Percentiles rank a stretch among this genome's conserved stretches.
phyloP scores from a whole-genome alignment of 2,113 vertebrate genomes.

The Xiphophorus couchianus region DNA sequence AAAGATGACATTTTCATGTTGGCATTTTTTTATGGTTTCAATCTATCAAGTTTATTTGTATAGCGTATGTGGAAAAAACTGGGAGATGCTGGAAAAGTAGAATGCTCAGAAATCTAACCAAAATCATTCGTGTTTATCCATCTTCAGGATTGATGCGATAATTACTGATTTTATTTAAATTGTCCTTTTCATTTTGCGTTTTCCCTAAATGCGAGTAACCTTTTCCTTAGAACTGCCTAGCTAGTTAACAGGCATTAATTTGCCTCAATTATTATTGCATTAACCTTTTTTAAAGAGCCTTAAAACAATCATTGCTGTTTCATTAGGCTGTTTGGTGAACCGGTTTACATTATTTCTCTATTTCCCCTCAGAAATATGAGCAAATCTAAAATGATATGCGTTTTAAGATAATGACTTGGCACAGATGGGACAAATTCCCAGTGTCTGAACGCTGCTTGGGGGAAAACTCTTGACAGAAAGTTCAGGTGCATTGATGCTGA shows the following conservation, averaged over 20 bases:
- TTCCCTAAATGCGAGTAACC: conserved; percentile 5
- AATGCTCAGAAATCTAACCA: not conserved
- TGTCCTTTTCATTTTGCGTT: conserved; percentile 12
- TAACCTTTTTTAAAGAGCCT: conserved; percentile 47
- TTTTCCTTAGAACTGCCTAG: conserved; percentile 5
- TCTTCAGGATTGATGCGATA: conserved; percentile 1
- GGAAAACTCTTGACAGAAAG: conserved; percentile 34
- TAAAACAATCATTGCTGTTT: conserved; percentile 30
- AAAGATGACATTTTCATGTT: no score
- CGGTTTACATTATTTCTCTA: conserved; percentile 22
- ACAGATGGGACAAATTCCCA: not conserved
- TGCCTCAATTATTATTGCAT: conserved; percentile 30
- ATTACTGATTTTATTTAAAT: conserved; percentile 21
- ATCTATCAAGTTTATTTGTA: no score
- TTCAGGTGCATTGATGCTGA: conserved; percentile 19
- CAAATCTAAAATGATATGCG: conserved; percentile 1
- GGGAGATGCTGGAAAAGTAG: no score
- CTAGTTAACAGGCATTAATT: conserved; percentile 33
- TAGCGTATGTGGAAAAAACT: no score
- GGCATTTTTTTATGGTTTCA: no score
- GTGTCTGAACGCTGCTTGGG: conserved; percentile 2
- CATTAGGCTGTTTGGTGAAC: conserved; percentile 19
- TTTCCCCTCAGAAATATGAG: conserved; percentile 8
- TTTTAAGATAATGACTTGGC: conserved; percentile 13
- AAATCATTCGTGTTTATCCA: not conserved